Percentiles rank a stretch among this genome's conserved stretches.
These are phyloP conservation scores for Tribolium madens DNA, from an alignment of 1,140 invertebrate genomes.

Conservation along the genomic window DNA sequence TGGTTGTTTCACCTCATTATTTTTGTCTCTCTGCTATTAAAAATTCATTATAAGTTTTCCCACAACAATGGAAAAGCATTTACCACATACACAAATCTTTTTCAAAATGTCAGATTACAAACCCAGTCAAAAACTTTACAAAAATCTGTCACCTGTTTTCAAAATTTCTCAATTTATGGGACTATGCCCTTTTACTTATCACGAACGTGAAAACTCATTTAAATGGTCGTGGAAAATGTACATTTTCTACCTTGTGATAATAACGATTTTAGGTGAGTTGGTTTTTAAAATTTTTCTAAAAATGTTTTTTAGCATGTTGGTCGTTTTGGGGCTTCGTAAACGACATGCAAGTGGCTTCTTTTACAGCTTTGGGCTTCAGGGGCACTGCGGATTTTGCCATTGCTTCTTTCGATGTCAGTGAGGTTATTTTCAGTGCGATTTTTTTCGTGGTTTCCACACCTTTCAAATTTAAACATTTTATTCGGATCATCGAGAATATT, in stretches of 20 bases:
- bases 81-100: background rate
- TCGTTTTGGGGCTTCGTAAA: background rate
- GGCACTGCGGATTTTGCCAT: conserved; percentile 14
- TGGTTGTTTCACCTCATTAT: background rate
- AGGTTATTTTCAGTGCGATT: conserved; percentile 48
- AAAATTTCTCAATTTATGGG: background rate
- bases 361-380: background rate
- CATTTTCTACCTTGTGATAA: background rate
- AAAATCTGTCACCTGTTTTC: background rate
- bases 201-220: background rate
- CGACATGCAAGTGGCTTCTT: background rate
- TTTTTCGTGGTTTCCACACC: conserved; percentile 46
- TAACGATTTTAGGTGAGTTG: background rate
- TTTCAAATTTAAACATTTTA: conserved; percentile 45
- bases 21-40: background rate
- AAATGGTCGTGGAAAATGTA: background rate
- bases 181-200: background rate
- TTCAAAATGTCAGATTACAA: background rate
- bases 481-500: conserved; percentile 40
- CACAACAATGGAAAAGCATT: background rate
- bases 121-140: background rate
- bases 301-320: background rate
- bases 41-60: background rate
- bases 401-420: conserved; percentile 44
- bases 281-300: background rate